A percentile compares a stretch with the other conserved stretches of the same genome.
phyloP scores from a whole-genome alignment of 2,113 vertebrate species.

The Pantherophis guttatus region DNA sequence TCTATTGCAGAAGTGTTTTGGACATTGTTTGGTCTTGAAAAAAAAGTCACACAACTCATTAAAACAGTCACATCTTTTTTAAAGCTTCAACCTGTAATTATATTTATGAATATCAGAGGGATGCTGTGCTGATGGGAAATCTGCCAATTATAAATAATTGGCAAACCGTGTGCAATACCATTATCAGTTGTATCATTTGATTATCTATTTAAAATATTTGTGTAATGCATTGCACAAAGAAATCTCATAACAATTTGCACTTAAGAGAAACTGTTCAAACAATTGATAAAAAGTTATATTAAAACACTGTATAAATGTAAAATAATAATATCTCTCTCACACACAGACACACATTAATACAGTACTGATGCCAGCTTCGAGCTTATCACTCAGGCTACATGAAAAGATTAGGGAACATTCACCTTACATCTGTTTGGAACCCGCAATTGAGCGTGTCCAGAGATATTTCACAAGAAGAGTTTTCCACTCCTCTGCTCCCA shows the following conservation, averaged over 20 bases:
- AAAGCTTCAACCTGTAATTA: background rate
- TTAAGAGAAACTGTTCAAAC: background rate
- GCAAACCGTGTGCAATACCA: background rate
- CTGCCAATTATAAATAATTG: background rate
- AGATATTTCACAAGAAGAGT: too few relatives aligned
- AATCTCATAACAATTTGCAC: background rate
- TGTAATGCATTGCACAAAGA: background rate
- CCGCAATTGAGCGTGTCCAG: too few relatives aligned
- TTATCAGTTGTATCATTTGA: background rate
- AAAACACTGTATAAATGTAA: background rate
- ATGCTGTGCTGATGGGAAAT: background rate
- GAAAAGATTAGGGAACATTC: background rate
- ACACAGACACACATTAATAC: background rate
- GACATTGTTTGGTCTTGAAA: background rate
- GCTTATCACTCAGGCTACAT: background rate
- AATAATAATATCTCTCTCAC: too few relatives aligned
- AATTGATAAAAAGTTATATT: background rate
- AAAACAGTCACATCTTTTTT: background rate
- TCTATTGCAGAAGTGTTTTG: background rate
- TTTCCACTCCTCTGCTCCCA: too few relatives aligned
- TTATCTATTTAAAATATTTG: background rate
- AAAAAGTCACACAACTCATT: background rate
- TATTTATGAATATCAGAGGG: background rate
- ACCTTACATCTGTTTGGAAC: background rate
- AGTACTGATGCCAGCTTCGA: background rate